These are phyloP conservation scores for Neostethus bicornis DNA, from an alignment of 2,797 vertebrate species.

Conservation along the genomic window DNA sequence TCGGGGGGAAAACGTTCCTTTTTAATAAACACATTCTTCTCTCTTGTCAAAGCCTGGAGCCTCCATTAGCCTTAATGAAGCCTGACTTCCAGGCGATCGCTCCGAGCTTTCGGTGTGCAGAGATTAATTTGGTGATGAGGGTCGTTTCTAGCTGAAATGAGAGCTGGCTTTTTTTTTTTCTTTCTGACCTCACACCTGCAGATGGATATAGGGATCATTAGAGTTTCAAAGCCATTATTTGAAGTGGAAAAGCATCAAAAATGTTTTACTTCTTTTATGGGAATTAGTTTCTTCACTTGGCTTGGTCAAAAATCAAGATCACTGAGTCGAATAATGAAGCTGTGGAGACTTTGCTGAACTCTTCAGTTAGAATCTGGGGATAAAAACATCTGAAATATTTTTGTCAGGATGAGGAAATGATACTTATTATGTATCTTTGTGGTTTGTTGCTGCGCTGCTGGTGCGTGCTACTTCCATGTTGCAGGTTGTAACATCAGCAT, in stretches of 20 bases:
- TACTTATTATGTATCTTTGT: slow-evolving; percentile 12
- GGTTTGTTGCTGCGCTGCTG: slow-evolving; percentile 30
- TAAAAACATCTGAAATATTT: slow-evolving; percentile 3
- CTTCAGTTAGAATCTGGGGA: background rate
- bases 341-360: background rate
- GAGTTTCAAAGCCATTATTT: background rate
- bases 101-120: background rate
- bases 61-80: background rate
- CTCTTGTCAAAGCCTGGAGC: background rate
- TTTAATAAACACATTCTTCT: background rate
- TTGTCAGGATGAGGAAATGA: slow-evolving; percentile 16
- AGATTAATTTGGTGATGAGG: background rate
- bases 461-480: slow-evolving; percentile 27
- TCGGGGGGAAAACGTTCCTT: background rate
- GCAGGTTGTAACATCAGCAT: slow-evolving; percentile 37
- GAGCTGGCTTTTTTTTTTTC: background rate
- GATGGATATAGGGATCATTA: background rate
- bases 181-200: background rate
- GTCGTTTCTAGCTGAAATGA: background rate
- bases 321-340: background rate
- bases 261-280: background rate
- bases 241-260: background rate
- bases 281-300: background rate
- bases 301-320: background rate
- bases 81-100: background rate